phyloP scores from a whole-genome alignment of 2,888 invertebrate genomes.

The Chrysina gloriosa region DNA sequence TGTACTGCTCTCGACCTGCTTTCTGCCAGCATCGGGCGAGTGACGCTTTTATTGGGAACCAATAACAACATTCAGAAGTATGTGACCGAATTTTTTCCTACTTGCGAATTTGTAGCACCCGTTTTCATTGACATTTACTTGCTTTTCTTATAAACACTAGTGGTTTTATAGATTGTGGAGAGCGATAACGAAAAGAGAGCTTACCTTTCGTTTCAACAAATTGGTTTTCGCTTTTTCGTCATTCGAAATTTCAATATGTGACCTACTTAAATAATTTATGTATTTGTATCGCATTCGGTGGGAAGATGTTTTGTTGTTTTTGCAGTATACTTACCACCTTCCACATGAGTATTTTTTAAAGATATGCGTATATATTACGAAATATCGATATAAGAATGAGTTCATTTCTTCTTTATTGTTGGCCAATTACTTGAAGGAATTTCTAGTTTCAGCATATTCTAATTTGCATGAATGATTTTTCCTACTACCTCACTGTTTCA shows the following conservation, averaged over 20 bases:
- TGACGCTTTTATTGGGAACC: neutral
- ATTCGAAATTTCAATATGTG: neutral
- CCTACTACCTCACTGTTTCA: too few relatives aligned
- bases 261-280: neutral
- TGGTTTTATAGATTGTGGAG: neutral
- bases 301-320: neutral
- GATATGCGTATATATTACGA: too few relatives aligned
- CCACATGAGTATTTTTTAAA: too few relatives aligned
- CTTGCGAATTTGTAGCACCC: neutral
- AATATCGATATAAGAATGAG: too few relatives aligned
- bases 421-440: too few relatives aligned
- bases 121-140: constrained; percentile 28
- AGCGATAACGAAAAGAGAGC: neutral
- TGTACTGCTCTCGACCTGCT: constrained; percentile 16
- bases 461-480: too few relatives aligned
- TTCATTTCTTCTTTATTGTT: too few relatives aligned
- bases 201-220: neutral
- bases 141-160: neutral
- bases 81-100: neutral
- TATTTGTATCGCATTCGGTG: neutral
- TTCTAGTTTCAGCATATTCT: too few relatives aligned
- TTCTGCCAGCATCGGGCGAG: neutral
- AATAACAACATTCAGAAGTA: neutral
- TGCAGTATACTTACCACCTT: too few relatives aligned
- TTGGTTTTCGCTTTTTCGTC: neutral